A percentile compares a stretch with the other conserved stretches of the same genome.
Evolutionary conservation across 1,140 invertebrate genomes (phyloP).

Genomic region (Laupala kohalensis): DNA sequence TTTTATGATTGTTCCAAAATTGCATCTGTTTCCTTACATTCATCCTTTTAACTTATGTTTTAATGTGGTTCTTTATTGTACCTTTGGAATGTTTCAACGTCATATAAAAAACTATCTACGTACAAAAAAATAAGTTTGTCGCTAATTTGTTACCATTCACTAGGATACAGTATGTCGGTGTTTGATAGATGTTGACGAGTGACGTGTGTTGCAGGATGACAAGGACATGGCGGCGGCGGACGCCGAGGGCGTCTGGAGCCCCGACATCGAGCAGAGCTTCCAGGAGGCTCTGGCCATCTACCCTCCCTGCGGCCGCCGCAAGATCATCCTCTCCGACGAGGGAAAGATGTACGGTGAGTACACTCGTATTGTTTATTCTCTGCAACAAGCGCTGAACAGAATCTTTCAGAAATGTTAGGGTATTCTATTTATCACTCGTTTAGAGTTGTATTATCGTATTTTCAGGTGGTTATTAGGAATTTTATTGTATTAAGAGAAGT

Average conservation of each 20-base stretch:
- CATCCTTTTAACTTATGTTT: too few species aligned
- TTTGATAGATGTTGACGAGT: too few species aligned
- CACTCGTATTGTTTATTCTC: not conserved
- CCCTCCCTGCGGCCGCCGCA: conserved; percentile 95
- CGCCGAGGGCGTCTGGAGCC: conserved; percentile 99
- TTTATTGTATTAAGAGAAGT: not conserved
- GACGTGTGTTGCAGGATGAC: conserved; percentile 64
- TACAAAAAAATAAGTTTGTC: too few species aligned
- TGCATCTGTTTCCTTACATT: too few species aligned
- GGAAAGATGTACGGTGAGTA: conserved; percentile 99
- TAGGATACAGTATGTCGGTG: too few species aligned
- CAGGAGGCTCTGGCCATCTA: conserved; percentile 99
- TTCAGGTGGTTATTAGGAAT: not conserved
- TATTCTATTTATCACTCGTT: not conserved
- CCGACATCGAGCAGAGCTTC: conserved; percentile 99
- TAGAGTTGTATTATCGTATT: not conserved
- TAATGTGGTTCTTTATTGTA: too few species aligned
- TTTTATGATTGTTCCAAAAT: too few species aligned
- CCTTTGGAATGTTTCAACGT: too few species aligned
- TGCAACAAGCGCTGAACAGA: not conserved
- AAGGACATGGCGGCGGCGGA: conserved; percentile 83
- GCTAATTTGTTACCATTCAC: too few species aligned
- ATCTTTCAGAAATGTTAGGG: not conserved
- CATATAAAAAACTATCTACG: too few species aligned
- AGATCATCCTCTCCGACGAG: conserved; percentile 99